Percentiles rank a stretch among this genome's conserved stretches.
These are phyloP conservation scores for Egretta garzetta DNA, from an alignment of 2,113 vertebrate species.

Conservation along the genomic window DNA sequence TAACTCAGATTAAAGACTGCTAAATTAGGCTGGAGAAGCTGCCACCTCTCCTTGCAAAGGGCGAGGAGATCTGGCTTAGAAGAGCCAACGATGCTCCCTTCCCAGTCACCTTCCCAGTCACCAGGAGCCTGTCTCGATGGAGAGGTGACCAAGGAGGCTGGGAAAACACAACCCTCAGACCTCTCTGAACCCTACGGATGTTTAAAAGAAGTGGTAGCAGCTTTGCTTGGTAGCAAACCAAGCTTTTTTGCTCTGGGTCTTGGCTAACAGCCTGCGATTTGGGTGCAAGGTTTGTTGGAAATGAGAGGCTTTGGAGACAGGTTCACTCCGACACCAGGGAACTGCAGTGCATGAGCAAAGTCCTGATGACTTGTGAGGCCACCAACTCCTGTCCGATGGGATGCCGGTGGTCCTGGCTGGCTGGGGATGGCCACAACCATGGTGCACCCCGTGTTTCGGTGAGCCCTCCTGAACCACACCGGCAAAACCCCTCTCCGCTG, in stretches of 20 bases:
- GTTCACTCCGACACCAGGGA: accelerated
- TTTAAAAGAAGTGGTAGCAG: not conserved
- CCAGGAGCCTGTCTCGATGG: not conserved
- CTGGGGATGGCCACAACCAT: accelerated
- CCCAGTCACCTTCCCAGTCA: not conserved
- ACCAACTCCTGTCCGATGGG: accelerated
- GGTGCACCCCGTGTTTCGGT: not conserved
- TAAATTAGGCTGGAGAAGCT: constrained; percentile 53
- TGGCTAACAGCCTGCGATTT: too few relatives aligned
- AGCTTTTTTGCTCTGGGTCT: not conserved
- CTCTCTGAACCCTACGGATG: not conserved
- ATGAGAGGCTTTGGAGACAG: not conserved
- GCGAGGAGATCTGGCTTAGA: not conserved
- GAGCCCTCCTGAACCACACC: not conserved
- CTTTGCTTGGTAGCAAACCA: not conserved
- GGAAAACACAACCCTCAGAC: not conserved
- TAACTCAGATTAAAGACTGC: constrained; percentile 67
- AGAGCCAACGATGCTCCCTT: not conserved
- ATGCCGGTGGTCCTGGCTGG: not conserved
- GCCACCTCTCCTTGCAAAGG: not conserved
- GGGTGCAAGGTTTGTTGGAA: not conserved
- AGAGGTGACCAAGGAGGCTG: not conserved
- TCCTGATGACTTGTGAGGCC: not conserved
- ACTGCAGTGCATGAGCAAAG: accelerated
- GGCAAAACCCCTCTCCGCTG: accelerated